Percentiles rank a stretch among this genome's conserved stretches.
These are phyloP conservation scores for Nemapogon koenigi DNA, from an alignment of 2,888 invertebrate genomes.

Conservation along the genomic window DNA sequence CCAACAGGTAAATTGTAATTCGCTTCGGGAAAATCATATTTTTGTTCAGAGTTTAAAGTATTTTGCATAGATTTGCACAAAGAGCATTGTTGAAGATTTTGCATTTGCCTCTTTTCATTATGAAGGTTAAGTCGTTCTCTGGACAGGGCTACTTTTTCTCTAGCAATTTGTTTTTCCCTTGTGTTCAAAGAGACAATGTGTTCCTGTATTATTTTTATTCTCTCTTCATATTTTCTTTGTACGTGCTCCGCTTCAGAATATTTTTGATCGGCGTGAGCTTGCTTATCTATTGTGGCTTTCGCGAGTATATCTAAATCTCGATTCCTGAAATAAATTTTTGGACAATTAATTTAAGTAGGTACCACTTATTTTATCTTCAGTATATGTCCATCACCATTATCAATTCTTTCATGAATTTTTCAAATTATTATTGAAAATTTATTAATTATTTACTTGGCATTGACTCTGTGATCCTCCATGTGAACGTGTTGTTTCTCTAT, in stretches of 20 bases:
- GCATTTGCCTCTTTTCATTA: conserved; percentile 56
- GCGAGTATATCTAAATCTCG: conserved; percentile 60
- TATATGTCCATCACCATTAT: background rate
- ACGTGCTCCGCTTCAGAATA: conserved; percentile 60
- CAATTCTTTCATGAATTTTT: background rate
- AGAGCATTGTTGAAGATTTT: conserved; percentile 43
- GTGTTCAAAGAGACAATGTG: conserved; percentile 59
- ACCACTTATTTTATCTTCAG: too few species aligned
- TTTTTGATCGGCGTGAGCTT: conserved; percentile 63
- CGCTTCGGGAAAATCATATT: conserved; percentile 29
- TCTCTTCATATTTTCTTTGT: conserved; percentile 62
- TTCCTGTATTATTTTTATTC: conserved; percentile 62
- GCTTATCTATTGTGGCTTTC: conserved; percentile 64
- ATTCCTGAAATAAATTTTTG: conserved; percentile 48
- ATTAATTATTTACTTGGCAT: conserved; percentile 37
- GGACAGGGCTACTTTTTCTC: conserved; percentile 66
- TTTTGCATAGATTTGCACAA: conserved; percentile 42
- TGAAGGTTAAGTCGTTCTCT: conserved; percentile 64
- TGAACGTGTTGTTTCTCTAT: conserved; percentile 47
- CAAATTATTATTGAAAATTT: background rate
- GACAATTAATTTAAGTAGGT: conserved; percentile 23
- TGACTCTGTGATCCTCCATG: conserved; percentile 47
- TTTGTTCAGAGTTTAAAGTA: conserved; percentile 24
- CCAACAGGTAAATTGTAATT: too few species aligned
- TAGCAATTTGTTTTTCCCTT: conserved; percentile 67